Percentiles rank a stretch among this genome's conserved stretches.
These are phyloP conservation scores for Cactoblastis cactorum DNA, from an alignment of 2,888 invertebrate genomes.

Conservation along the genomic window DNA sequence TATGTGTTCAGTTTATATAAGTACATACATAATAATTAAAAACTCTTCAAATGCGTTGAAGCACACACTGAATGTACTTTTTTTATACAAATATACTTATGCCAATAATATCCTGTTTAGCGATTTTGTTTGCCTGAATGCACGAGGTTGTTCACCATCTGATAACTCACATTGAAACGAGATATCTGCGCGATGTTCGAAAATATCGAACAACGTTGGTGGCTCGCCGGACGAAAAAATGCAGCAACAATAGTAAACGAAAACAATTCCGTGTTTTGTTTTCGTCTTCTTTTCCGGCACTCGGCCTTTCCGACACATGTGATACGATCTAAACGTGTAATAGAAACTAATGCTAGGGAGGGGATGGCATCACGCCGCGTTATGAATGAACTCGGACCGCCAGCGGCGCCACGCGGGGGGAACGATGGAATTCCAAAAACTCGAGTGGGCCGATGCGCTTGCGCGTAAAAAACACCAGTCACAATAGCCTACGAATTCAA, in stretches of 20 bases:
- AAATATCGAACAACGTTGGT: slow-evolving; percentile 42
- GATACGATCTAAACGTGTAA: slow-evolving; percentile 32
- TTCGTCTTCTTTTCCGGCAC: slow-evolving; percentile 59
- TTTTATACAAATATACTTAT: neutral
- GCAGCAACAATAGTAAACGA: slow-evolving; percentile 41
- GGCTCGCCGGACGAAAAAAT: slow-evolving; percentile 43
- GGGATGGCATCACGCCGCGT: slow-evolving; percentile 57
- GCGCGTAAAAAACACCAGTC: slow-evolving; percentile 56
- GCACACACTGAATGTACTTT: neutral
- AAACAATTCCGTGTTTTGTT: slow-evolving; percentile 60
- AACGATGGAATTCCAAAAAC: slow-evolving; percentile 71
- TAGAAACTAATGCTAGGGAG: slow-evolving; percentile 30
- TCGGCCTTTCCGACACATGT: slow-evolving; percentile 43
- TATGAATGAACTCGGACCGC: slow-evolving; percentile 74
- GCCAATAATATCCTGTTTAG: slow-evolving; percentile 19
- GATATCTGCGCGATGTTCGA: slow-evolving; percentile 17
- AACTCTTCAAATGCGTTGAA: too few relatives aligned
- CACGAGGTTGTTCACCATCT: slow-evolving; percentile 24
- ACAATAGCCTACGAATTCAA: slow-evolving; percentile 46
- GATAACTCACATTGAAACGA: slow-evolving; percentile 23
- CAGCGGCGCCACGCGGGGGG: slow-evolving; percentile 37
- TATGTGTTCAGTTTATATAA: too few relatives aligned
- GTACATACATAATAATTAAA: too few relatives aligned
- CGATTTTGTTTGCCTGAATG: slow-evolving; percentile 21
- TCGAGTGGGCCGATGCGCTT: slow-evolving; percentile 62